A percentile compares a stretch with the other conserved stretches of the same genome.
Evolutionary conservation across 2,113 vertebrate species (phyloP).

Genomic region (Ptilorrhoa leucosticta): DNA sequence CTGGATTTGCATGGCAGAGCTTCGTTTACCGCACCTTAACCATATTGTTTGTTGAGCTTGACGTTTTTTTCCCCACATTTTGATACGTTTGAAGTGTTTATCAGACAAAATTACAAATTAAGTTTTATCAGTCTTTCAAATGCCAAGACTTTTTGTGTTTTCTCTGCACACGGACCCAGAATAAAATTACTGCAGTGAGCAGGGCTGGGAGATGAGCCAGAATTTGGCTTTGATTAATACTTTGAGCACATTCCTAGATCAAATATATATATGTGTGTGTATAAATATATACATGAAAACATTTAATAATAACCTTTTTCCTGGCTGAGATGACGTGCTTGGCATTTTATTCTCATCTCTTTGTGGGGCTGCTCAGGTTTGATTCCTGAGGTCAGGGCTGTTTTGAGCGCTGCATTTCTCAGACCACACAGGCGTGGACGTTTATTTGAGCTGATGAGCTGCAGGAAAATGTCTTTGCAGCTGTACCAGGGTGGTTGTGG

Average conservation of each 20-base stretch:
- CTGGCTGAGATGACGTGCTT: background rate
- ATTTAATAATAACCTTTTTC: constrained; percentile 65
- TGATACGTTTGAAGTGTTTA: constrained; percentile 30
- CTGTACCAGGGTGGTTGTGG: background rate
- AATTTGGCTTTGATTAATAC: constrained; percentile 53
- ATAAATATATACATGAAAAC: constrained; percentile 21
- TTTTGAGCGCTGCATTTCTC: background rate
- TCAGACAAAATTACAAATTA: constrained; percentile 60
- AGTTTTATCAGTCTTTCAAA: constrained; percentile 62
- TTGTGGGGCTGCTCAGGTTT: background rate
- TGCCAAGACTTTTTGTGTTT: constrained; percentile 56
- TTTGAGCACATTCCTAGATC: constrained; percentile 36
- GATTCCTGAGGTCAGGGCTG: background rate
- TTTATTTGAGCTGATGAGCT: background rate
- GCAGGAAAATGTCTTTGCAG: background rate
- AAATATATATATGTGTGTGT: background rate
- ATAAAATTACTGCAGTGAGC: constrained; percentile 16
- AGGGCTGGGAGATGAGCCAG: background rate
- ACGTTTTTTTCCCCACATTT: background rate
- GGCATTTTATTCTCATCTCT: constrained; percentile 8
- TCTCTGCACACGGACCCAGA: background rate
- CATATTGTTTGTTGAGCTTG: background rate
- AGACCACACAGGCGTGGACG: background rate
- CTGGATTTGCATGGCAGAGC: background rate
- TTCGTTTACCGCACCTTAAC: background rate